phyloP scores from a whole-genome alignment of 2,797 vertebrate species.

The Pantherophis alleghaniensis region DNA sequence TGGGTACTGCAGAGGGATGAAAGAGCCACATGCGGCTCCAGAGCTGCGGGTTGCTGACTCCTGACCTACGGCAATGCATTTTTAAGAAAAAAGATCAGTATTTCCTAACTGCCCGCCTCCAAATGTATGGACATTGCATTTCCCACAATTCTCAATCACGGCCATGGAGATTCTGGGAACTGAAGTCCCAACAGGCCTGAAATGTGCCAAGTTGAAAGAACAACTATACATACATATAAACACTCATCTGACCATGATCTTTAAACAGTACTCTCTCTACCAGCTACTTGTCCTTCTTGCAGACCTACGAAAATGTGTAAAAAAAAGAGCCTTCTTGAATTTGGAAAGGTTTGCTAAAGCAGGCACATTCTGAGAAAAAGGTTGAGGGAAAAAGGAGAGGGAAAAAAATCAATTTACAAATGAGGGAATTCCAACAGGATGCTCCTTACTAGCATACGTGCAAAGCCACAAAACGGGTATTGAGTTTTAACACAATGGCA shows the following conservation, averaged over 20 bases:
- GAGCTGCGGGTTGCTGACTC: no score
- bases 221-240: background rate
- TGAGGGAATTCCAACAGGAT: constrained; percentile 4
- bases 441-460: background rate
- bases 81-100: background rate
- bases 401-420: background rate
- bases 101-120: background rate
- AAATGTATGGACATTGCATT: background rate
- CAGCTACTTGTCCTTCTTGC: background rate
- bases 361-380: background rate
- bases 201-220: background rate
- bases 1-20: no score
- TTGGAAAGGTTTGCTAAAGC: background rate
- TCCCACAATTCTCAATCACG: background rate
- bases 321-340: background rate
- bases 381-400: background rate
- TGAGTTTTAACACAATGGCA: background rate
- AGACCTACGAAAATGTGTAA: background rate
- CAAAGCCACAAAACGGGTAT: background rate
- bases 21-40: no score
- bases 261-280: background rate
- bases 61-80: background rate
- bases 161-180: background rate
- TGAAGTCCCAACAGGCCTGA: background rate
- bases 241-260: background rate